Evolutionary conservation across 2,797 vertebrate species (phyloP), one percentile per base, ranked within the genome.

Genomic region (Pantherophis vulpinus): DNA sequence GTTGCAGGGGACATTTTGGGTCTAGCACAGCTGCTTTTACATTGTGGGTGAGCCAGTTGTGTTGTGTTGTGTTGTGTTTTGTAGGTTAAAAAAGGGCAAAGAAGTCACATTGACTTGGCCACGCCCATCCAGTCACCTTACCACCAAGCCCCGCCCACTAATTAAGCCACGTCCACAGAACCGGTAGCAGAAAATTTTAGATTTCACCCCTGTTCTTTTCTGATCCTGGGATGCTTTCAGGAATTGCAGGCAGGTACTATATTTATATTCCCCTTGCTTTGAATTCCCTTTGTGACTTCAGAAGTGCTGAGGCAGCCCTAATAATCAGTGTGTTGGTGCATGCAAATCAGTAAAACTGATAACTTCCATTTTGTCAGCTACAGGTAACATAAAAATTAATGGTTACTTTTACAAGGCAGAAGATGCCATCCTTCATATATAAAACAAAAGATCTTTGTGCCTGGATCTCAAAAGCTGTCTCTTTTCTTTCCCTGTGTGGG

Each of bases 401-500:
- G 14, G 47, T 60, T 63, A 61, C 25, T 4, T 37, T 83, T 27
- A 58, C n/a, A 63, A 58, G 93, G 87, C 79, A 87, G 86, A 13
- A 58, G 87, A 79, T 79, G 55, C 90, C 23, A 83, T 86, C 87
- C 90, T 93, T 93, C 87, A 87, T 91, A 42, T 4, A 29, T 6
- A 88, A 88, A 88, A 88, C n/a, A 61, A 32, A 25, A 47, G 47
- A 51, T 55, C 88, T 27, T 51, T 86, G 27, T 54, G 9, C 51
- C 23, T 86, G 25, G 23, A 29, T 54, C 42, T 54, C 27, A 66
- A 56, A 23, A 42, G 58, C 47, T 12, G 55, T 56, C 56, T 91
- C 42, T 27, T 86, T 91, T 66, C 70, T 58, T 86, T 25, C 74
- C 59, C 70, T 86, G 27, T 86, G 58, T 59, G 56, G 86, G 56